Base-by-base conservation (phyloP, 2,888 invertebrate species). In the Crossocerus cetratus region DNA sequence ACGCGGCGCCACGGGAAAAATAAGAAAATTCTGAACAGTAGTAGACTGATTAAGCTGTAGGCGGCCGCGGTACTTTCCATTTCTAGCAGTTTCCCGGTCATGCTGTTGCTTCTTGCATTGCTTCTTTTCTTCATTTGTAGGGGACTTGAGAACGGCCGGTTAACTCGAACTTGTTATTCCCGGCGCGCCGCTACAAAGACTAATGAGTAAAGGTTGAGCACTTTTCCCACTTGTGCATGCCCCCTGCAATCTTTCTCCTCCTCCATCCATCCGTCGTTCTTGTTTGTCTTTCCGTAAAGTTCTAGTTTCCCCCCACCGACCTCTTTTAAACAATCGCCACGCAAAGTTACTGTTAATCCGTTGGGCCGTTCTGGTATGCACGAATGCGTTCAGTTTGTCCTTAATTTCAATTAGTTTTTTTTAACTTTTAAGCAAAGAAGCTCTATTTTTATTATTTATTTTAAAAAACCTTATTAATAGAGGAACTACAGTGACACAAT, bases 91-190 rank as follows among this genome's bases (percentile, higher is more conserved):
- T 63, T 68, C 69, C 78, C 56, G 49, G 16, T 16, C 49, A 49
- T 32, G 49, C 49, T 58, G 53, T 23, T 64, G 63, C 59, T 65
- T 63, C 32, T 77, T 70, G 59, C 66, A 72, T 65, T 81, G 56
- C 68, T 71, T 65, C 68, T 71, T 65, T 80, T 65, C 66, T 80
- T 78, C 80, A 81, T 80, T 81, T 80, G 70, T 70, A 75, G 72
- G 75, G 75, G 72, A 75, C 69, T 76, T 76, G 68, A 75, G 76
- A 72, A 80, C 80, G 78, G 74, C 74, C 66, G 81, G 81, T 80
- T 81, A 81, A 80, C 81, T 80, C 75, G 81, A 78, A 80, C 81
- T 80, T 80, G 78, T 80, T 80, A 80, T 78, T 80, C 81, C 64
- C 72, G 72, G 11, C 72, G 49, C 72, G 69, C 65, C 21, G 65